phyloP scores from a whole-genome alignment of 2,113 vertebrate genomes.

The Danionella cerebrum region DNA sequence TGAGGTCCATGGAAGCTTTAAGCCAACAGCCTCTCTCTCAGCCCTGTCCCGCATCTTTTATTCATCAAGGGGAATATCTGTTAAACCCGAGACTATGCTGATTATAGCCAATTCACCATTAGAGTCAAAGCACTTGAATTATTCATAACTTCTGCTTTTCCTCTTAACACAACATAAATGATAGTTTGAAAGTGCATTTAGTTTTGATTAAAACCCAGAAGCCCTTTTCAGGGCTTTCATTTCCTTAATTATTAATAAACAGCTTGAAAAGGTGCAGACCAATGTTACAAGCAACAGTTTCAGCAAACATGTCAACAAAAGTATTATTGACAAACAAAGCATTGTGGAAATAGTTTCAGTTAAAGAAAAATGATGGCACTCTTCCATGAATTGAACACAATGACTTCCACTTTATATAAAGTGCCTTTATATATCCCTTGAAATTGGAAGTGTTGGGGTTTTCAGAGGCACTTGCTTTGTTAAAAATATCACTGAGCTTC shows the following conservation, averaged over 20 bases:
- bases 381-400: too few relatives aligned
- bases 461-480: too few relatives aligned
- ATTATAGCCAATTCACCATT: conserved; percentile 26
- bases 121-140: conserved; percentile 41
- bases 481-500: too few relatives aligned
- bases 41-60: conserved; percentile 35
- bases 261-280: not conserved
- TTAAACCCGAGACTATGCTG: conserved; percentile 24
- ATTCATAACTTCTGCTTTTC: conserved; percentile 33
- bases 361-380: too few relatives aligned
- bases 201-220: conserved; percentile 23
- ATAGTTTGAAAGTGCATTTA: not conserved
- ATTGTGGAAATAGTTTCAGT: not conserved
- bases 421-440: too few relatives aligned
- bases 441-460: too few relatives aligned
- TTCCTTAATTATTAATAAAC: not conserved
- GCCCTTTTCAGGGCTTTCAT: not conserved
- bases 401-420: too few relatives aligned
- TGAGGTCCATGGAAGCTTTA: conserved; percentile 8
- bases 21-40: conserved; percentile 8
- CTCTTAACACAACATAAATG: conserved; percentile 25
- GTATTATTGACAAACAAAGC: not conserved
- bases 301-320: not conserved
- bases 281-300: not conserved
- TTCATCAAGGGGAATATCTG: conserved; percentile 36